Percentiles rank a stretch among this genome's conserved stretches.
phyloP scores from a whole-genome alignment of 2,113 vertebrate species.

The Platysteira castanea region DNA sequence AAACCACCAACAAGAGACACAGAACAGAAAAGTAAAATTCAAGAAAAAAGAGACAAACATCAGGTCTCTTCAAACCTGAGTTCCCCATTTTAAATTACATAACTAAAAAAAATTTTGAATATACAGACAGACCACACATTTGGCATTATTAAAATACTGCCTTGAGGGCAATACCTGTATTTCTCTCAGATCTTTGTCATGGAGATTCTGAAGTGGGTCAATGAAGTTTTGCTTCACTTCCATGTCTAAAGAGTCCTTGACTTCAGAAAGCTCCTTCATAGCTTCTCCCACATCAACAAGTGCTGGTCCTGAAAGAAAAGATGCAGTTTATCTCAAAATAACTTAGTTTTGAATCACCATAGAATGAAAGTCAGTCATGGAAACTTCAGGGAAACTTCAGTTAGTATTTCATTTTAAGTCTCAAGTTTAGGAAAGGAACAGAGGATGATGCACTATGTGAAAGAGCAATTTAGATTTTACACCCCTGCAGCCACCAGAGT shows the following conservation, averaged over 20 bases:
- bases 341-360: neutral
- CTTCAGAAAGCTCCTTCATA: slow-evolving; percentile 93
- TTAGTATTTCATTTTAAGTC: neutral
- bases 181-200: slow-evolving; percentile 97
- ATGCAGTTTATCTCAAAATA: neutral
- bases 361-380: neutral
- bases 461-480: neutral
- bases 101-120: neutral
- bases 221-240: slow-evolving; percentile 99
- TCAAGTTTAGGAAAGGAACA: neutral
- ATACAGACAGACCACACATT: neutral
- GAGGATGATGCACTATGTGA: neutral
- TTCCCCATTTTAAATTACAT: neutral
- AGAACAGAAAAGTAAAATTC: neutral
- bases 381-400: neutral
- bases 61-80: neutral
- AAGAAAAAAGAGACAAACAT: neutral
- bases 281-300: slow-evolving; percentile 91
- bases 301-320: slow-evolving; percentile 78
- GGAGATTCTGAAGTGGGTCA: slow-evolving; percentile 93
- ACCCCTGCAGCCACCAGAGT: neutral
- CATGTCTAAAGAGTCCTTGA: slow-evolving; percentile 96
- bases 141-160: neutral
- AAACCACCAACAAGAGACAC: neutral
- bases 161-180: slow-evolving; percentile 80